phyloP scores from a whole-genome alignment of 2,888 invertebrate species.

The Zeuzera pyrina region DNA sequence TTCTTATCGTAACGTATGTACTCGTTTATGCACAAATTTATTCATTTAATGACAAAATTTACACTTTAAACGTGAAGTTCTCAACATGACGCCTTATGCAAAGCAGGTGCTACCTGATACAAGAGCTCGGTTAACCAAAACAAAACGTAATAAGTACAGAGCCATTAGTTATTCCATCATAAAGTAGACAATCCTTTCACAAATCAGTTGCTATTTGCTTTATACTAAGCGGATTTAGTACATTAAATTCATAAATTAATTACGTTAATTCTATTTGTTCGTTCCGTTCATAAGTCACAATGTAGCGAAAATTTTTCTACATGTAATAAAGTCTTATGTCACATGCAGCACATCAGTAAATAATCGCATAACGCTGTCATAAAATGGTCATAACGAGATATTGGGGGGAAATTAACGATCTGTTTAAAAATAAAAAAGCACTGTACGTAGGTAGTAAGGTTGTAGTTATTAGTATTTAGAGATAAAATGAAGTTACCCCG shows the following conservation, averaged over 20 bases:
- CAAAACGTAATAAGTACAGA: conserved; percentile 33
- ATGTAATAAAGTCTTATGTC: no score
- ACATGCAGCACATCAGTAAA: conserved; percentile 47
- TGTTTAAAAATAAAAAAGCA: conserved; percentile 43
- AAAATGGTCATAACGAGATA: conserved; percentile 60
- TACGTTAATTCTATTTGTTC: no score
- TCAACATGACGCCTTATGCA: conserved; percentile 69
- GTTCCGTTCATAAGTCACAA: no score
- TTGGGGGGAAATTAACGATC: conserved; percentile 43
- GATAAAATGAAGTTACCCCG: conserved; percentile 72
- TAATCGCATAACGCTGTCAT: conserved; percentile 55
- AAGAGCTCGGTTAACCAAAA: conserved; percentile 31
- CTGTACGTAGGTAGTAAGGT: conserved; percentile 49
- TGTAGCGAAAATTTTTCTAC: no score
- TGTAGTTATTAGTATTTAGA: conserved; percentile 71
- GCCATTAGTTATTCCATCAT: no score
- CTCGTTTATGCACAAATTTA: conserved; percentile 56
- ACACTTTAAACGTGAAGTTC: conserved; percentile 60
- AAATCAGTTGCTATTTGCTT: no score
- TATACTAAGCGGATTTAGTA: no score
- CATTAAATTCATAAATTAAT: no score
- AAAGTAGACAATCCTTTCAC: no score
- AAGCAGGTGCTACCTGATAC: conserved; percentile 72
- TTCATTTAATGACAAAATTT: conserved; percentile 66
- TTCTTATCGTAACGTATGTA: conserved; percentile 46